These are phyloP conservation scores for Drosophila ficusphila DNA, from an alignment of 1,140 invertebrate genomes.

Conservation along the genomic window DNA sequence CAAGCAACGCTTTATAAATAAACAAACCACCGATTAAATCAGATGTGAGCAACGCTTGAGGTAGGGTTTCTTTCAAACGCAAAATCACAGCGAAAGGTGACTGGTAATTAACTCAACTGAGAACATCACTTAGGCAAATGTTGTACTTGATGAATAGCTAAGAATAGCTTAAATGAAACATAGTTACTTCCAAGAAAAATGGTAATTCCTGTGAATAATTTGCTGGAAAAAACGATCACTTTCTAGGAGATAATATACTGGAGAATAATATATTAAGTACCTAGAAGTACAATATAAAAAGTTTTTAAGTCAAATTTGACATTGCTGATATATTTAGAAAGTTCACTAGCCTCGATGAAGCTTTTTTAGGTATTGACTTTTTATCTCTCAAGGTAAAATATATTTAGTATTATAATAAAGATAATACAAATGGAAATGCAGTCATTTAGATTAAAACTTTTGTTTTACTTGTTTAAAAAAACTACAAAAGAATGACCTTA, in stretches of 20 bases:
- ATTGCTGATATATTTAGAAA: not conserved
- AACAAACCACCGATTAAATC: conserved; percentile 51
- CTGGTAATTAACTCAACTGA: not conserved
- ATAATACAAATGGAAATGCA: no score
- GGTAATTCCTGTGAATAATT: not conserved
- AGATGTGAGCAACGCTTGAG: conserved; percentile 52
- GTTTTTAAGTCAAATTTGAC: not conserved
- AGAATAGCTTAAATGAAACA: not conserved
- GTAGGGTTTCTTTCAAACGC: conserved; percentile 48
- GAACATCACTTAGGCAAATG: not conserved
- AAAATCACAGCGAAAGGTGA: conserved; percentile 4
- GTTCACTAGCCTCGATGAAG: not conserved
- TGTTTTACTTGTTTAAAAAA: no score
- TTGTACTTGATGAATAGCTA: not conserved
- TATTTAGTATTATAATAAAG: no score
- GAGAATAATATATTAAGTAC: not conserved
- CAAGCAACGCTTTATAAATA: conserved; percentile 55
- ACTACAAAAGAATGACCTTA: no score
- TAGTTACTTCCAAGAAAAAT: not conserved
- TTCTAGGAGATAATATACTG: not conserved
- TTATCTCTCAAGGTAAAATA: not conserved
- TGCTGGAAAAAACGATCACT: not conserved
- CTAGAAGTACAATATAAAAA: no score
- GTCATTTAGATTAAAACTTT: not conserved
- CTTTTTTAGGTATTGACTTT: not conserved